Conservation (phyloP, 2,888 invertebrate genomes). For the Lasioglossum malachurum region DNA sequence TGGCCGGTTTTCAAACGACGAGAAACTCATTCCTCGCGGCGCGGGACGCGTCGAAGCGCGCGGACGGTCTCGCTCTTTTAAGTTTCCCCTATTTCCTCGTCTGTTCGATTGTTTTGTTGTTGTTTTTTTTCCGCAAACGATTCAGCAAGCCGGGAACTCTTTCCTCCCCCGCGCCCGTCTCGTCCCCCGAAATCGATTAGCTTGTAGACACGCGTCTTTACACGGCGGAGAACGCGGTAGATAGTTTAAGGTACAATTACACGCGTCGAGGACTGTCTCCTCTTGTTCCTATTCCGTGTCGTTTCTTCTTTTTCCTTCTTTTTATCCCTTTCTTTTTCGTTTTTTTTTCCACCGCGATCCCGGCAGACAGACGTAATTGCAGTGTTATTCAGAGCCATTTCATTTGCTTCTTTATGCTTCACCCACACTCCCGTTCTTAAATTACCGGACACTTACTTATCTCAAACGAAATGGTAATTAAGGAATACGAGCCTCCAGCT, state of each 20-base stretch:
- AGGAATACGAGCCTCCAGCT: too few species aligned
- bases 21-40: constrained; percentile 12
- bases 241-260: constrained; percentile 42
- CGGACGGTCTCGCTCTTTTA: neutral
- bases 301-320: constrained; percentile 12
- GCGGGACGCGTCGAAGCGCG: constrained; percentile 1
- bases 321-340: neutral
- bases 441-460: too few species aligned
- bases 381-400: neutral
- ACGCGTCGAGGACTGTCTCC: constrained; percentile 50
- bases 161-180: neutral
- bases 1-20: neutral
- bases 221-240: neutral
- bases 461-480: too few species aligned
- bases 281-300: constrained; percentile 58
- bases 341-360: neutral
- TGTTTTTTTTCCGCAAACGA: neutral
- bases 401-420: too few species aligned
- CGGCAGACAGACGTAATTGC: neutral
- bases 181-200: neutral
- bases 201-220: neutral
- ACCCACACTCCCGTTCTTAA: too few species aligned
- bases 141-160: neutral
- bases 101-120: neutral
- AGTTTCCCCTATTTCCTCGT: neutral